Conservation (phyloP, 2,797 vertebrate genomes). For the Lacerta bilineata region DNA sequence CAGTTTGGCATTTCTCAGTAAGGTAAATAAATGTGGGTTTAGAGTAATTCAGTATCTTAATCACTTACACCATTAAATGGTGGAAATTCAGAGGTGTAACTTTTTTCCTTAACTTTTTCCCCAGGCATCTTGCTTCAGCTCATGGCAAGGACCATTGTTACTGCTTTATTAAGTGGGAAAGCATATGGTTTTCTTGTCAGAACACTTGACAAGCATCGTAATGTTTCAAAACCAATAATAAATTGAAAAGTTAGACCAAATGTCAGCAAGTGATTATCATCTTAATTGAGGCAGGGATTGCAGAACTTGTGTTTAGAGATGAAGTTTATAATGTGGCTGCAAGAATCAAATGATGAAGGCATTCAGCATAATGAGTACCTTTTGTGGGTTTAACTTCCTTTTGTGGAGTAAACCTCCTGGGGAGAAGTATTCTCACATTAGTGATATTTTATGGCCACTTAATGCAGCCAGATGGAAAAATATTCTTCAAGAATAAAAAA, state of each 20-base stretch:
- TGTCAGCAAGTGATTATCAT: conserved; percentile 74
- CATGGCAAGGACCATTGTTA: conserved; percentile 72
- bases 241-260: conserved; percentile 68
- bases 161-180: conserved; percentile 65
- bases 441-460: conserved; percentile 64
- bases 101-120: conserved; percentile 54
- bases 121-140: conserved; percentile 47
- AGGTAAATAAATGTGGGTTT: conserved; percentile 61
- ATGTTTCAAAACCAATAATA: conserved; percentile 68
- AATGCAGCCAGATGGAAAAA: conserved; percentile 57
- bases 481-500: conserved; percentile 46
- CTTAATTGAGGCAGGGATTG: conserved; percentile 70
- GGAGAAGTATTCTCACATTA: conserved; percentile 59
- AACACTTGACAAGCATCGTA: conserved; percentile 69
- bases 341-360: conserved; percentile 70
- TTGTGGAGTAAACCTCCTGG: conserved; percentile 59
- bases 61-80: conserved; percentile 43
- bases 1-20: conserved; percentile 67
- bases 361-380: conserved; percentile 69
- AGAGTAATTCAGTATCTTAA: conserved; percentile 57
- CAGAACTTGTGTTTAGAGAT: conserved; percentile 60
- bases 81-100: conserved; percentile 62
- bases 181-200: conserved; percentile 74
- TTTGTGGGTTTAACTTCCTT: conserved; percentile 71
- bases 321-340: conserved; percentile 59